A percentile compares a stretch with the other conserved stretches of the same genome.
Conservation (phyloP, 2,888 invertebrate species). For the Diachrysia chrysitis region DNA sequence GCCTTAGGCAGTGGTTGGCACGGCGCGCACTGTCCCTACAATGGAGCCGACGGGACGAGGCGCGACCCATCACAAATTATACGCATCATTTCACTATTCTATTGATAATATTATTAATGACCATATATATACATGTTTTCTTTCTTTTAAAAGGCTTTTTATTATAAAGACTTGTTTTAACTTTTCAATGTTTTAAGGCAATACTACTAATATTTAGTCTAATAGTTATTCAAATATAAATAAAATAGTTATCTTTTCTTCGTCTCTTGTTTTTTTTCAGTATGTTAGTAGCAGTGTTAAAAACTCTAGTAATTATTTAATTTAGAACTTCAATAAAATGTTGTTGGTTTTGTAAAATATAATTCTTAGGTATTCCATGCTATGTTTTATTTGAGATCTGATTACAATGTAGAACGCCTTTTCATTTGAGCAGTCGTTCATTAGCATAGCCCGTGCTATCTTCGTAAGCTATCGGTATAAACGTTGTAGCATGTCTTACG, state of each 20-base stretch:
- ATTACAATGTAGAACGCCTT: slow-evolving; percentile 11
- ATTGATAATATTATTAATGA: slow-evolving; percentile 29
- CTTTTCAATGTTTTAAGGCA: background rate
- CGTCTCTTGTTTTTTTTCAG: too few relatives aligned
- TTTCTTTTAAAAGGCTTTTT: background rate
- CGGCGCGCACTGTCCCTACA: slow-evolving; percentile 43
- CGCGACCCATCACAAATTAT: slow-evolving; percentile 29
- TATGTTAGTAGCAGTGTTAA: too few relatives aligned
- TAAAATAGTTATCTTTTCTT: too few relatives aligned
- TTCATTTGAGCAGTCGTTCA: slow-evolving; percentile 22
- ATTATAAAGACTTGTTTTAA: background rate
- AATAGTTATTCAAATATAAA: too few relatives aligned
- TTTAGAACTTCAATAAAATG: too few relatives aligned
- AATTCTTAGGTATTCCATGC: too few relatives aligned
- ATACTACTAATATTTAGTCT: background rate
- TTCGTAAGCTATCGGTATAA: slow-evolving; percentile 31
- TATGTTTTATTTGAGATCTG: background rate
- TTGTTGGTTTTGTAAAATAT: too few relatives aligned
- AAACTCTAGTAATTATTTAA: too few relatives aligned
- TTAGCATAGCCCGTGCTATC: slow-evolving; percentile 33
- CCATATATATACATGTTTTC: background rate
- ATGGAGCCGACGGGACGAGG: slow-evolving; percentile 38
- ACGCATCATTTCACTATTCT: slow-evolving; percentile 22
- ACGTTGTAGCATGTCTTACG: slow-evolving; percentile 26
- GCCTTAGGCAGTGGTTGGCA: slow-evolving; percentile 49